These are phyloP conservation scores for Oxyruncus cristatus DNA, from an alignment of 2,113 vertebrate genomes.

Conservation along the genomic window DNA sequence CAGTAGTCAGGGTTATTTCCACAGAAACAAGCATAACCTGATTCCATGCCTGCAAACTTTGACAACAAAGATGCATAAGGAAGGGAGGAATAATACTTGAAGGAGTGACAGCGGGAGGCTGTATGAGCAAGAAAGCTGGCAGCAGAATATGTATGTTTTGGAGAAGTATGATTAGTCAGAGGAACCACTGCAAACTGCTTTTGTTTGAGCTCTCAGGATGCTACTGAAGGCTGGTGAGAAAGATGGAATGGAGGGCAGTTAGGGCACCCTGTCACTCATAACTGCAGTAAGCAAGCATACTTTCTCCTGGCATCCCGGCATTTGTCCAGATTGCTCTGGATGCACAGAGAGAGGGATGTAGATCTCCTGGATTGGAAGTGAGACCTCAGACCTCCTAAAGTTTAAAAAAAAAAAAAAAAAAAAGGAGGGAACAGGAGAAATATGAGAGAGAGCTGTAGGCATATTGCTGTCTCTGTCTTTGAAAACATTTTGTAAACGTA, in stretches of 20 bases:
- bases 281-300: neutral
- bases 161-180: neutral
- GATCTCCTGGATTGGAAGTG: neutral
- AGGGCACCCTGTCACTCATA: neutral
- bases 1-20: slow-evolving; percentile 90
- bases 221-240: neutral
- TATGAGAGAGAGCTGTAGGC: neutral
- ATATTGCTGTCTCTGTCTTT: neutral
- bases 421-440: accelerated
- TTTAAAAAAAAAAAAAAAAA: neutral
- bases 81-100: neutral
- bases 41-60: slow-evolving; percentile 96
- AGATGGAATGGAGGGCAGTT: neutral
- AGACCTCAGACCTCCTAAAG: neutral
- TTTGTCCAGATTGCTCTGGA: neutral
- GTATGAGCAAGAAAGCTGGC: neutral
- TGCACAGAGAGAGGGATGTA: neutral
- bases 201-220: neutral
- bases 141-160: neutral
- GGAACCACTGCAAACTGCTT: neutral
- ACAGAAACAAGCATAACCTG: slow-evolving; percentile 96
- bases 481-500: neutral
- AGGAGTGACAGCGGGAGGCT: neutral
- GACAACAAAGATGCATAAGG: slow-evolving; percentile 49
- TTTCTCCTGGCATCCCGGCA: neutral